Conservation (phyloP, 2,797 vertebrate species). For the Micromesistius poutassou region DNA sequence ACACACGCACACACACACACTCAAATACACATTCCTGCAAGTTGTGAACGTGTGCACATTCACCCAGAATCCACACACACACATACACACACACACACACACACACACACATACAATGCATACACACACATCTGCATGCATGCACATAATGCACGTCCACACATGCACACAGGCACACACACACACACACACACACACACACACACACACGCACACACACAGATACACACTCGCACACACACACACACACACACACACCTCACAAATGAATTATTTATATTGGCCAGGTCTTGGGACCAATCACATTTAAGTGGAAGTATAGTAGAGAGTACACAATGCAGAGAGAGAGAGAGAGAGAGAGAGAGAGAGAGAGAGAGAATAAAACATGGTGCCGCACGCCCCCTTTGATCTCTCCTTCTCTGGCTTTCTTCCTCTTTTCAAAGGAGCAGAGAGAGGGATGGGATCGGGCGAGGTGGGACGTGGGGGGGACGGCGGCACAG, state of each 20-base stretch:
- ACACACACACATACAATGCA: background rate
- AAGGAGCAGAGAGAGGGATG: conserved; percentile 44
- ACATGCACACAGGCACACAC: background rate
- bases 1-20: conserved; percentile 1
- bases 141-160: background rate
- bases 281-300: conserved; percentile 60
- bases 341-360: conserved; percentile 55
- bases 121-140: background rate
- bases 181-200: conserved; percentile 3
- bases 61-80: background rate
- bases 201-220: background rate
- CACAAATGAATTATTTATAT: conserved; percentile 72
- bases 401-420: conserved; percentile 62
- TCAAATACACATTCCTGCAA: background rate
- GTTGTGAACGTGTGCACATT: background rate
- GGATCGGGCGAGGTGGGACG: background rate
- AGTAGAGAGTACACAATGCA: conserved; percentile 47
- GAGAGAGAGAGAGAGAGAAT: conserved; percentile 70
- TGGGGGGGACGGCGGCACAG: too few relatives aligned
- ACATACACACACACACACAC: conserved; percentile 22
- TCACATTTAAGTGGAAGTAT: conserved; percentile 64
- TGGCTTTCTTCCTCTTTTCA: conserved; percentile 58
- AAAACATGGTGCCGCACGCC: conserved; percentile 62
- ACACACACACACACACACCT: conserved; percentile 37
- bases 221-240: conserved; percentile 1